Base-by-base conservation (phyloP, 2,113 vertebrate genomes). In the Solea solea region DNA sequence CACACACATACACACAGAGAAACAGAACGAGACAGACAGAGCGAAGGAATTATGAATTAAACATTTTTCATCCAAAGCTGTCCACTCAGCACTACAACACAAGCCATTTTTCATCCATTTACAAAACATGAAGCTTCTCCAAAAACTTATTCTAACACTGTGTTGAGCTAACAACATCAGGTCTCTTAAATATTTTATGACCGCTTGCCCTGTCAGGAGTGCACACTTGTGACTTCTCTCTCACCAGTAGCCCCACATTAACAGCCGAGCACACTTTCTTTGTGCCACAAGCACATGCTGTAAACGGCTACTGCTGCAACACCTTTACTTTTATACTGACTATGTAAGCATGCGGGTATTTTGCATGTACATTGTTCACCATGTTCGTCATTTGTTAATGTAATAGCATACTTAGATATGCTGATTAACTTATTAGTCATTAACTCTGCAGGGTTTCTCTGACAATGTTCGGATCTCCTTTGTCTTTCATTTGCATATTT, bases 171-270 rank as follows among this genome's bases (percentile, higher is more conserved):
- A 54, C 39, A 57, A 57, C 55, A 41, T 41, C 39, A 41, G 39
- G 55, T 54, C 15, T 57, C 40, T 57, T 57, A 16, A 41, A 57
- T 57, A 57, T 57, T 57, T n/a, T 12, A 41, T 57, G 34, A 57
- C 15, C 55, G n/a, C 5, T 11, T 1, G n/a, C 49, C 8, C 34
- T 34, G 34, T 13, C 49, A 28, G 27, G 52, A 54, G 28, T 54
- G 52, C 25, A 54, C 9, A 57, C 34, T 34, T n/a, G 50, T 34
- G 34, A 6, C 34, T 34, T 34, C 34, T 34, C 34, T 34, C 34
- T 6, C 3, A 34, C 34, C 34, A 34, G 34, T 34, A 4, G 1
- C 5, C 3, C 34, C 34, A 34, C 34, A 34, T 34, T 34, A 34
- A 6, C 34, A 34, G 34, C 34, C 3, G 34, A 34, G 34, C 3